Percentiles rank a stretch among this genome's conserved stretches.
phyloP scores from a whole-genome alignment of 2,888 invertebrate genomes.

The Altica lythri region DNA sequence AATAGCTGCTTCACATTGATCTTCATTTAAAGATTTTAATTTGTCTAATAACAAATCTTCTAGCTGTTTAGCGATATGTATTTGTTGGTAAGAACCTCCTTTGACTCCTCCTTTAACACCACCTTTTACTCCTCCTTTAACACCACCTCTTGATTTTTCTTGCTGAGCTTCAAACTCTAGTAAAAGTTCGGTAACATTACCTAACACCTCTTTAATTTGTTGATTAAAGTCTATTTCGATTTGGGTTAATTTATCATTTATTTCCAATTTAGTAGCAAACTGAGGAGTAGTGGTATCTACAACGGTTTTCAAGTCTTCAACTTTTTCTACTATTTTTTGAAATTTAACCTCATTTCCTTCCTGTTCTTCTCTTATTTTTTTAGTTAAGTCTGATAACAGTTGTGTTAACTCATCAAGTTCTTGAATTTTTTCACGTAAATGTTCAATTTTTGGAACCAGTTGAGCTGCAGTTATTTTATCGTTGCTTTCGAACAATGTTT shows the following conservation, averaged over 20 bases:
- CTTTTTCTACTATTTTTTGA: conserved; percentile 8
- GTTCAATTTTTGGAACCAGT: neutral
- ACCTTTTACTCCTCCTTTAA: neutral
- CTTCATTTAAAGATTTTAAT: conserved; percentile 13
- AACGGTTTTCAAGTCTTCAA: conserved; percentile 5
- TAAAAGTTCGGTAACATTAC: conserved; percentile 9
- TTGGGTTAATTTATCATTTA: conserved; percentile 4
- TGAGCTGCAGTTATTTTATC: no score
- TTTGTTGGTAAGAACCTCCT: conserved; percentile 1
- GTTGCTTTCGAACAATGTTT: no score
- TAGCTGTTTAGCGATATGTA: no score
- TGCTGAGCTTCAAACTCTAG: neutral
- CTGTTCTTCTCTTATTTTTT: neutral
- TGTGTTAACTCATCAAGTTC: neutral
- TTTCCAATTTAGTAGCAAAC: conserved; percentile 8
- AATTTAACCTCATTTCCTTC: neutral
- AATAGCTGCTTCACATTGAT: conserved; percentile 12
- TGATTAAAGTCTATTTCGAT: conserved; percentile 9
- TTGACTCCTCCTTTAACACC: conserved; percentile 6
- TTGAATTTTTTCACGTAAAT: neutral
- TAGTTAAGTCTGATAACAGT: neutral
- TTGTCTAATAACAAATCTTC: conserved; percentile 12
- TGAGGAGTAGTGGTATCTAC: conserved; percentile 5
- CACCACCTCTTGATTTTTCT: neutral
- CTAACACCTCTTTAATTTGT: conserved; percentile 16